These are phyloP conservation scores for Anarrhichthys ocellatus DNA, from an alignment of 2,113 vertebrate species.

Conservation along the genomic window DNA sequence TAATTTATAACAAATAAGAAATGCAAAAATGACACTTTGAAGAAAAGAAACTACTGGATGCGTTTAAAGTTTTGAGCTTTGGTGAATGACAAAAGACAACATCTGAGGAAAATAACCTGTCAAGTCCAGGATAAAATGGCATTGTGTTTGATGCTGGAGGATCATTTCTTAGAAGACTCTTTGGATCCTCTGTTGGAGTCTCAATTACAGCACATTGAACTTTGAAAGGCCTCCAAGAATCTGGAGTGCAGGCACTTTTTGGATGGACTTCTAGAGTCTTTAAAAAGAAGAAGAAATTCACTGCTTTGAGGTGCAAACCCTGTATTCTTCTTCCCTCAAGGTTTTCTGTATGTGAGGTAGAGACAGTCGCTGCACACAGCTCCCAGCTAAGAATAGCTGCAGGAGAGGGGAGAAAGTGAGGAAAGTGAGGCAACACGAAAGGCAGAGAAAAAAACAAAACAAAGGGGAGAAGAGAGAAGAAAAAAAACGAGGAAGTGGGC, in stretches of 20 bases:
- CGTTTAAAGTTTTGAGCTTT: not conserved
- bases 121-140: constrained; percentile 12
- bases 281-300: constrained; percentile 20
- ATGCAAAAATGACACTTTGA: constrained; percentile 4
- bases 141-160: constrained; percentile 26
- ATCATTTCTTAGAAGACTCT: constrained; percentile 52
- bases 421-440: constrained; percentile 50
- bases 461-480: not conserved
- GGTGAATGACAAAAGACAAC: not conserved
- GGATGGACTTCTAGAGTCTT: constrained; percentile 57
- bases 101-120: constrained; percentile 17
- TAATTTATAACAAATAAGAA: not conserved
- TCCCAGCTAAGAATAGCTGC: constrained; percentile 77
- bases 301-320: constrained; percentile 63
- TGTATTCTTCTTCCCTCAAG: constrained; percentile 63
- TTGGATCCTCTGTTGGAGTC: constrained; percentile 44
- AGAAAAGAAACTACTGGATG: not conserved
- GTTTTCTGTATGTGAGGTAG: constrained; percentile 70
- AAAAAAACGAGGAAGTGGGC: constrained; percentile 38
- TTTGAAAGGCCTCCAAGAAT: constrained; percentile 66
- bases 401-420: constrained; percentile 54
- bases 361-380: constrained; percentile 74
- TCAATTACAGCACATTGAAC: constrained; percentile 60
- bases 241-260: constrained; percentile 46
- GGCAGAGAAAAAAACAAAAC: not conserved